Conservation (phyloP, 1,140 invertebrate species). For the Hermetia illucens region DNA sequence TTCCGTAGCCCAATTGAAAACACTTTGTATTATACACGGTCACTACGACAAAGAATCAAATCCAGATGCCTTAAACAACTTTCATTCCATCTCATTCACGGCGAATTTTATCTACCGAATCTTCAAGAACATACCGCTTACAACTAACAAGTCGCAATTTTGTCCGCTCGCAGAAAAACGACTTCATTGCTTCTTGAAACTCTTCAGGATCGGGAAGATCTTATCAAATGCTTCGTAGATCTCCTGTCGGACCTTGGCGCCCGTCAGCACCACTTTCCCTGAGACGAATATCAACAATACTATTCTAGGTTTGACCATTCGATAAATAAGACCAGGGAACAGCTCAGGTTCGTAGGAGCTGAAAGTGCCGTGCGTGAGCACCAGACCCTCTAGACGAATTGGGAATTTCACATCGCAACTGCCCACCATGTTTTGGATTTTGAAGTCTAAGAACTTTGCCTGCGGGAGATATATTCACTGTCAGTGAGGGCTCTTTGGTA, state of each 20-base stretch:
- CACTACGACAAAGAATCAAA: background rate
- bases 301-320: conserved; percentile 98
- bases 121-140: background rate
- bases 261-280: conserved; percentile 95
- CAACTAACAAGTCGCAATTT: no score
- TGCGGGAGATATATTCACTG: no score
- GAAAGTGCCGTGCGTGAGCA: conserved; percentile 94
- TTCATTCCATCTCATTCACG: background rate
- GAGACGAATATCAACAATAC: conserved; percentile 98
- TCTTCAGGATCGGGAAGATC: conserved; percentile 98
- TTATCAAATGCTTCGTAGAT: conserved; percentile 99
- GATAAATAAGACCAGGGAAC: conserved; percentile 97
- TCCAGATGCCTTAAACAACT: background rate
- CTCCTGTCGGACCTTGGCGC: conserved; percentile 94
- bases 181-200: conserved; percentile 93
- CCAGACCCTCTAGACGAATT: conserved; percentile 91
- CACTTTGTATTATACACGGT: no score
- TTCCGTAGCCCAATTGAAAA: no score
- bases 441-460: conserved; percentile 99
- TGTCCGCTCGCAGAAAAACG: no score
- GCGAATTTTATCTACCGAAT: background rate
- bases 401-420: conserved; percentile 99
- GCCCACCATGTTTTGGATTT: conserved; percentile 99
- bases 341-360: conserved; percentile 89
- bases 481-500: conserved; percentile 6